These are phyloP conservation scores for Zaprionus lachaisei DNA, from an alignment of 1,140 invertebrate species.

Conservation along the genomic window DNA sequence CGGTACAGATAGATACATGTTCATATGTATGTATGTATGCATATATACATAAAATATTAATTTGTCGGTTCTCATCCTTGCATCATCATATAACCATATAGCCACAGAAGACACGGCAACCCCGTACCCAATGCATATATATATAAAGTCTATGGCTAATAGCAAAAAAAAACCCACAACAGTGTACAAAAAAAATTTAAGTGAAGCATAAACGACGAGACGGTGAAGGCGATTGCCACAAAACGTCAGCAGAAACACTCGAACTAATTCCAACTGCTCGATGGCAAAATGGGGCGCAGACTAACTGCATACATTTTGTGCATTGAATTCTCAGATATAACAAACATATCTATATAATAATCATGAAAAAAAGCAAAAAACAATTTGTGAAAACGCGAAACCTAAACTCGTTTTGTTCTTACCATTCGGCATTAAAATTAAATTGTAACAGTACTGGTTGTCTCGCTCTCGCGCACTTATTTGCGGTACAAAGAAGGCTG, in stretches of 20 bases:
- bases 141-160: slow-evolving; percentile 4
- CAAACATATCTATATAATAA: slow-evolving; percentile 20
- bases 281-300: neutral
- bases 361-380: slow-evolving; percentile 26
- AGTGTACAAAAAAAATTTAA: slow-evolving; percentile 50
- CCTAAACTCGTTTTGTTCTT: slow-evolving; percentile 54
- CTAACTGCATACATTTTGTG: slow-evolving; percentile 11
- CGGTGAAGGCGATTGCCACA: slow-evolving; percentile 42
- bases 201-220: slow-evolving; percentile 55
- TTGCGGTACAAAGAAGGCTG: slow-evolving; percentile 38
- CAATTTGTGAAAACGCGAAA: slow-evolving; percentile 51
- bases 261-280: slow-evolving; percentile 24
- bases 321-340: neutral
- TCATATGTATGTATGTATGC: slow-evolving; percentile 32
- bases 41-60: slow-evolving; percentile 70
- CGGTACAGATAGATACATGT: slow-evolving; percentile 58
- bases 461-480: slow-evolving; percentile 41
- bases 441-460: slow-evolving; percentile 44
- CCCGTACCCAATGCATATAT: slow-evolving; percentile 16
- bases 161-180: slow-evolving; percentile 29
- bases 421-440: slow-evolving; percentile 51
- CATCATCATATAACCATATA: slow-evolving; percentile 58
- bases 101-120: slow-evolving; percentile 18
- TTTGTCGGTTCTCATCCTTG: slow-evolving; percentile 63
- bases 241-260: slow-evolving; percentile 59